These are phyloP conservation scores for Salpingus planirostris DNA, from an alignment of 2,888 invertebrate genomes.

Conservation along the genomic window DNA sequence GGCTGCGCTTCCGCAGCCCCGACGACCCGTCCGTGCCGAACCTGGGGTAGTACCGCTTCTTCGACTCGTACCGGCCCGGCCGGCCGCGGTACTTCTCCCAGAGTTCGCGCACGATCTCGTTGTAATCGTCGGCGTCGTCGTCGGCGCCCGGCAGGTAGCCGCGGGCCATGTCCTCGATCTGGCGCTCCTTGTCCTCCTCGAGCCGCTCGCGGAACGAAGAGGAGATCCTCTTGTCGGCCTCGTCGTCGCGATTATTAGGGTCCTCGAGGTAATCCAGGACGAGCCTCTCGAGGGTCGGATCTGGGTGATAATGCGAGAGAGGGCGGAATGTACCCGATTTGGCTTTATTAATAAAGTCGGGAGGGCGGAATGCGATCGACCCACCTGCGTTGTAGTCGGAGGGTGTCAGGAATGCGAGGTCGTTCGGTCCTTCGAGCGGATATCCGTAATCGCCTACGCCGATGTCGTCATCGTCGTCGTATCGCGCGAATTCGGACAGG, in stretches of 20 bases:
- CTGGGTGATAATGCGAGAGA: neutral
- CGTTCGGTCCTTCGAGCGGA: constrained; percentile 24
- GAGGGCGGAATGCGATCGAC: too few species aligned
- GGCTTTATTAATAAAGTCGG: too few species aligned
- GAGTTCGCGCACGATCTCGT: constrained; percentile 47
- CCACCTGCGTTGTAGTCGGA: constrained; percentile 15
- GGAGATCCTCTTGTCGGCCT: constrained; percentile 38
- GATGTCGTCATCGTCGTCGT: constrained; percentile 22
- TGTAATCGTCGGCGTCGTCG: constrained; percentile 36
- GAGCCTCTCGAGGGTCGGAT: constrained; percentile 10
- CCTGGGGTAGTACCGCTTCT: constrained; percentile 29
- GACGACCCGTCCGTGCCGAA: constrained; percentile 32
- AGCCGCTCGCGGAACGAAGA: constrained; percentile 49
- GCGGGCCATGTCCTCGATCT: constrained; percentile 33
- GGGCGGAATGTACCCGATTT: too few species aligned
- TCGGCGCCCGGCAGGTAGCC: constrained; percentile 28
- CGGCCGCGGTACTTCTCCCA: constrained; percentile 51
- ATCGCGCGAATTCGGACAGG: constrained; percentile 21
- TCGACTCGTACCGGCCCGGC: constrained; percentile 32
- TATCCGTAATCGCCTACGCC: constrained; percentile 23
- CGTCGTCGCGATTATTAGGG: constrained; percentile 12
- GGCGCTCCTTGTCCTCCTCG: constrained; percentile 46
- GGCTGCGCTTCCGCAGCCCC: constrained; percentile 32
- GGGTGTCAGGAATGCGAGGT: constrained; percentile 22
- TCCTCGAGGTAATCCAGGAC: constrained; percentile 28